phyloP scores from a whole-genome alignment of 2,797 vertebrate species.

The Enteromius argenteus region DNA sequence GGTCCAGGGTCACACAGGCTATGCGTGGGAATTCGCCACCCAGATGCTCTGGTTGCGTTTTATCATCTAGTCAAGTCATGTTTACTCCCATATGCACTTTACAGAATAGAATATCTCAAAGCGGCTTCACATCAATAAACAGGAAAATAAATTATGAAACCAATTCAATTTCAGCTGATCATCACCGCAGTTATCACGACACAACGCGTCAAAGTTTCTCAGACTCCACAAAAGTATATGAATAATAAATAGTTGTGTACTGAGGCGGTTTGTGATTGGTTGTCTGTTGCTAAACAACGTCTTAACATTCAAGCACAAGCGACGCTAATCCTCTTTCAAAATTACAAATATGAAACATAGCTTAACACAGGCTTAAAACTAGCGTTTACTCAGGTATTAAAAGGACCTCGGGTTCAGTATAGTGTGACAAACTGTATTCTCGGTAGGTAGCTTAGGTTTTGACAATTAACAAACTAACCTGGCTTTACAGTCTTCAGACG shows the following conservation, averaged over 20 bases:
- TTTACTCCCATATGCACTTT: neutral
- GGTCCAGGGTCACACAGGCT: neutral
- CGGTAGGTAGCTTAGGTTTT: neutral
- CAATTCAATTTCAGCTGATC: neutral
- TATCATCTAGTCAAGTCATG: neutral
- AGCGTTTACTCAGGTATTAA: neutral
- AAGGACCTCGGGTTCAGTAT: neutral
- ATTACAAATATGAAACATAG: neutral
- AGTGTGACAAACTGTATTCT: neutral
- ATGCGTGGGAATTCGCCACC: neutral
- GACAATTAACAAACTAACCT: conserved; percentile 76
- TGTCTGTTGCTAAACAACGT: conserved; percentile 22
- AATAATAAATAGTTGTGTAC: neutral
- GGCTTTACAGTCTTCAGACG: conserved; percentile 93
- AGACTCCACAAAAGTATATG: neutral
- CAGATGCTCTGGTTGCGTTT: neutral
- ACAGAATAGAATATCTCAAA: neutral
- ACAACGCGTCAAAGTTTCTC: neutral
- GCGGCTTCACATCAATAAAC: neutral
- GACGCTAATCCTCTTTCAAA: neutral
- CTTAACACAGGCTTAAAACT: neutral
- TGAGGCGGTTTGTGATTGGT: neutral
- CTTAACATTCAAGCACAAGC: neutral
- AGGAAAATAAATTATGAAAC: neutral
- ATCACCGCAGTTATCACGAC: neutral